Evolutionary conservation across 2,888 invertebrate genomes (phyloP).

Genomic region (Eupeodes latifasciatus): DNA sequence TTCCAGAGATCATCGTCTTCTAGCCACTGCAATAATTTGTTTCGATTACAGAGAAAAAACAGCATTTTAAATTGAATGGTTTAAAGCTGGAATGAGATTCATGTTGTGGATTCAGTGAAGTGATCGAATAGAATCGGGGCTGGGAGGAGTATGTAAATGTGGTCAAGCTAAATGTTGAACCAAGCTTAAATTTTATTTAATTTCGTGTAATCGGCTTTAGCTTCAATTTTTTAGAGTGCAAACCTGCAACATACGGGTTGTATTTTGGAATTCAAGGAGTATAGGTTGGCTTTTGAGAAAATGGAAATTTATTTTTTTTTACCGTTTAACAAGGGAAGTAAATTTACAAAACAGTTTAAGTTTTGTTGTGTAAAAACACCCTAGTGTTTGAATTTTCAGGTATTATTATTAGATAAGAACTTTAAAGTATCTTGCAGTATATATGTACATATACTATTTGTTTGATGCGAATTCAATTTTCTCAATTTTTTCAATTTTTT

Average conservation of each 20-base stretch:
- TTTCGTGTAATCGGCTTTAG: constrained; percentile 45
- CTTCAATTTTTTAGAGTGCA: constrained; percentile 63
- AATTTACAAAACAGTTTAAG: not conserved
- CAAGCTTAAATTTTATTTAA: constrained; percentile 45
- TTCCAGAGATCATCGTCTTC: not conserved
- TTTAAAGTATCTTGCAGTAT: no score
- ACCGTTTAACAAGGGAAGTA: not conserved
- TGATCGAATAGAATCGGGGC: not conserved
- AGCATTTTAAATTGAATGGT: constrained; percentile 46
- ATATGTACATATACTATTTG: no score
- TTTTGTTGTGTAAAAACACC: not conserved
- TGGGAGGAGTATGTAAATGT: constrained; percentile 14
- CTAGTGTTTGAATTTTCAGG: not conserved
- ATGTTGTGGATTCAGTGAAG: constrained; percentile 4
- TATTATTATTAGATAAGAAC: not conserved
- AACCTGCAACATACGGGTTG: not conserved
- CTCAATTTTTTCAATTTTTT: no score
- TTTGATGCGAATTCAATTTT: no score
- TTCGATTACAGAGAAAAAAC: constrained; percentile 24
- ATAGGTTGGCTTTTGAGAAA: not conserved
- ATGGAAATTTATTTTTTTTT: not conserved
- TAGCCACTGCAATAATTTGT: constrained; percentile 53
- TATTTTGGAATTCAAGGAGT: not conserved
- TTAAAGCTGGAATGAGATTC: constrained; percentile 32
- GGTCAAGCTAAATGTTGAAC: constrained; percentile 33